Base-by-base conservation (phyloP, 2,113 vertebrate species). In the Hipposideros armiger region DNA sequence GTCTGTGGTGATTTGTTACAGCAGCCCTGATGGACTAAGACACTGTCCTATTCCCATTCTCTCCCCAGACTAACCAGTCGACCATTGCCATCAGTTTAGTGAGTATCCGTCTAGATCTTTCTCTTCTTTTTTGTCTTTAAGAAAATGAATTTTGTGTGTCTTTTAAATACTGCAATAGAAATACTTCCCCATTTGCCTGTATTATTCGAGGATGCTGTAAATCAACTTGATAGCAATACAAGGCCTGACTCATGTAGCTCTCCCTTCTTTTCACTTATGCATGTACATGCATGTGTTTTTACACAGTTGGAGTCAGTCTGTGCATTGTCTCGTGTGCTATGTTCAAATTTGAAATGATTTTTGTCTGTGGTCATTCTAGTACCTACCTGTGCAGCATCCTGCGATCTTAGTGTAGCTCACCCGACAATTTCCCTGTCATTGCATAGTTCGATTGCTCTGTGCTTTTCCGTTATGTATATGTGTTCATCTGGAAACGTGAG, bases 361-460 rank as follows among this genome's bases (percentile, higher is more conserved):
- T 82, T 42, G 7, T 20, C 3, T 3, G 4, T 32, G 0, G 7
- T 56, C 5, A 3, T 54, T 54, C 36, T 7, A 7, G 11, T 13
- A 7, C 36, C 47, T 50, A 7, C 36, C 47, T 50, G 47, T 50
- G 3, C 47, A 2, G 73, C 40, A 11, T 45, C 32, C 22, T 13
- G 1, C 10, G 13, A 0, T 32, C 50, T 45, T 24, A 1, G n/a
- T 26, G 80, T 26, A 0, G 0, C 5, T n/a, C 5, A 22, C 32
- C 0, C 2, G 15, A 1, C 30, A 0, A 0, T 52, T n/a, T 72
- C 28, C 36, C 60, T 1, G 0, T 24, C 14, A 2, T 1, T 0
- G 17, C 15, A 11, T 1, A 4, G 76, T 45, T 10, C 2, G 58
- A 4, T 5, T 17, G 14, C n/a, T 3, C 28, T 13, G 22, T 3